These are phyloP conservation scores for Chelonus insularis DNA, from an alignment of 1,140 invertebrate genomes.

Conservation along the genomic window DNA sequence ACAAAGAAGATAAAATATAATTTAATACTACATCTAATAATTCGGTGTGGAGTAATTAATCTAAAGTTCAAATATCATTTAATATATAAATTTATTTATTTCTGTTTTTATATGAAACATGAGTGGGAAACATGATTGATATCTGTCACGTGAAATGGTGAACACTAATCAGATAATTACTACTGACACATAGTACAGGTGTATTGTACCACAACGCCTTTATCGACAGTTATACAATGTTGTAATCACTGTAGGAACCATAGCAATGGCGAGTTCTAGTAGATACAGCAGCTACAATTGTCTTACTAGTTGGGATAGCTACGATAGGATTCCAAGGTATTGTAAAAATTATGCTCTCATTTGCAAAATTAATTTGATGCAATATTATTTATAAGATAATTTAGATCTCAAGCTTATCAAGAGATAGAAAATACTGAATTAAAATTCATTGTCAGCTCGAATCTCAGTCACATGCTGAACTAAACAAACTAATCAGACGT, in stretches of 20 bases:
- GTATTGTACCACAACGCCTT: neutral
- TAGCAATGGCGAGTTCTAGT: slow-evolving; percentile 71
- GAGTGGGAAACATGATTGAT: neutral
- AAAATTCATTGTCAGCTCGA: too few relatives aligned
- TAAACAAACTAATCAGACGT: too few relatives aligned
- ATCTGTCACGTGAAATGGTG: neutral
- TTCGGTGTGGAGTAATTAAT: neutral
- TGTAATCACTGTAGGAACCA: slow-evolving; percentile 28
- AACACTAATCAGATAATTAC: neutral
- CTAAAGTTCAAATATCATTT: neutral
- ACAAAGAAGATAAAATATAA: too few relatives aligned
- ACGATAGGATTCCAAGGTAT: slow-evolving; percentile 85
- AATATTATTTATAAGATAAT: too few relatives aligned
- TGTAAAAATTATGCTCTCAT: too few relatives aligned
- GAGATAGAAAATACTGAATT: too few relatives aligned
- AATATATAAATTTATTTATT: neutral
- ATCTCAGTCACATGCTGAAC: too few relatives aligned
- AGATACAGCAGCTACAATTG: slow-evolving; percentile 87
- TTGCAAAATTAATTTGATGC: too few relatives aligned
- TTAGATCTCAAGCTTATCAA: too few relatives aligned
- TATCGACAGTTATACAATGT: slow-evolving; percentile 30
- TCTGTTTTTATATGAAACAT: neutral
- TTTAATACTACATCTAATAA: too few relatives aligned
- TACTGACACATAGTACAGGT: neutral
- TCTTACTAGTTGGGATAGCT: slow-evolving; percentile 85